phyloP scores from a whole-genome alignment of 2,888 invertebrate species.

The Microctonus hyperodae region DNA sequence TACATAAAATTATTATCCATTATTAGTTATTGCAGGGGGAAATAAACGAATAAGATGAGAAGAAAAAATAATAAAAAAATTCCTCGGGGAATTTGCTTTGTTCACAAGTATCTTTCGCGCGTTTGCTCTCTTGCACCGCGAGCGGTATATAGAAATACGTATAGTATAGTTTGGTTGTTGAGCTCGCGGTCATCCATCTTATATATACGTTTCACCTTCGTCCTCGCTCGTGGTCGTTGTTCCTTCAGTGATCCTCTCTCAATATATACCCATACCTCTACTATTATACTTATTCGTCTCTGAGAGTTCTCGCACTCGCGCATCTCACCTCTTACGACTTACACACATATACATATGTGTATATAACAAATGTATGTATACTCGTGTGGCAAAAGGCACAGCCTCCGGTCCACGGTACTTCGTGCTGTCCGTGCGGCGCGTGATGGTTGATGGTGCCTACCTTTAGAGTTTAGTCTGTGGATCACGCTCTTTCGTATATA shows the following conservation, averaged over 20 bases:
- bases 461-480: background rate
- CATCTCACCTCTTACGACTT: conserved; percentile 30
- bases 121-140: conserved; percentile 12
- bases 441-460: background rate
- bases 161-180: conserved; percentile 25
- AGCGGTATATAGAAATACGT: background rate
- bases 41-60: conserved; percentile 26
- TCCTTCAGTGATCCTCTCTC: conserved; percentile 17
- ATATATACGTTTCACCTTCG: conserved; percentile 37
- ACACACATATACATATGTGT: conserved; percentile 1
- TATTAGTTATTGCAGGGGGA: no score
- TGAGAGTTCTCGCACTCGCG: conserved; percentile 24
- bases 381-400: background rate
- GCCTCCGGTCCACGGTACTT: no score
- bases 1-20: no score
- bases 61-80: conserved; percentile 54
- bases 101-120: conserved; percentile 40
- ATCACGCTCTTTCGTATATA: background rate
- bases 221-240: conserved; percentile 36
- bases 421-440: background rate
- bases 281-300: conserved; percentile 8
- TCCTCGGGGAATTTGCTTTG: conserved; percentile 59
- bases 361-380: conserved; percentile 2
- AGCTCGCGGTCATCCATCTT: conserved; percentile 23
- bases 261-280: background rate